Conservation (phyloP, 2,888 invertebrate genomes). For the Acanthosepion pharaonis region DNA sequence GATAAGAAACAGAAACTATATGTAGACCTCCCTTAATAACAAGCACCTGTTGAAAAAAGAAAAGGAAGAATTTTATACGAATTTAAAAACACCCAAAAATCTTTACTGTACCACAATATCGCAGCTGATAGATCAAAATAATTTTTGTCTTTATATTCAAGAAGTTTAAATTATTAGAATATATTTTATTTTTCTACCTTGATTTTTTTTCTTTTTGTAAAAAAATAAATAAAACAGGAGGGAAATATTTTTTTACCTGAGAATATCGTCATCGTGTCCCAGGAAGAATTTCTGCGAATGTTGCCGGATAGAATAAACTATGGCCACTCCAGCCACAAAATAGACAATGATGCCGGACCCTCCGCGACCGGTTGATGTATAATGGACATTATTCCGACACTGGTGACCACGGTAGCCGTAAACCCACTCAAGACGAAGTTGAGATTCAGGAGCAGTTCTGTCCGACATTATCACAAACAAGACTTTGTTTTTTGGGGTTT, state of each 20-base stretch:
- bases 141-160: too few relatives aligned
- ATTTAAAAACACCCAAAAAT: too few relatives aligned
- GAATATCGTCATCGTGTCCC: constrained; percentile 75
- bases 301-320: constrained; percentile 73
- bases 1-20: too few relatives aligned
- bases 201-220: too few relatives aligned
- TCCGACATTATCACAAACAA: constrained; percentile 60
- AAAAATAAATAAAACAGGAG: background rate
- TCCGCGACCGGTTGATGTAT: constrained; percentile 64
- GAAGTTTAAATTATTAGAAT: too few relatives aligned
- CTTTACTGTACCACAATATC: too few relatives aligned
- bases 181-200: too few relatives aligned
- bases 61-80: too few relatives aligned
- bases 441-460: constrained; percentile 70
- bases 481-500: background rate
- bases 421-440: constrained; percentile 75
- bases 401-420: constrained; percentile 76
- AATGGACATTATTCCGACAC: constrained; percentile 74
- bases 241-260: constrained; percentile 67
- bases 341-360: constrained; percentile 70
- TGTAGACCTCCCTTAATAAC: too few relatives aligned
- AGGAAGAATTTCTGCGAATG: constrained; percentile 74
- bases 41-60: too few relatives aligned
- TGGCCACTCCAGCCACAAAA: constrained; percentile 76
- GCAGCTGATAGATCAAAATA: too few relatives aligned